These are phyloP conservation scores for Struthio camelus DNA, from an alignment of 2,113 vertebrate genomes.

Conservation along the genomic window DNA sequence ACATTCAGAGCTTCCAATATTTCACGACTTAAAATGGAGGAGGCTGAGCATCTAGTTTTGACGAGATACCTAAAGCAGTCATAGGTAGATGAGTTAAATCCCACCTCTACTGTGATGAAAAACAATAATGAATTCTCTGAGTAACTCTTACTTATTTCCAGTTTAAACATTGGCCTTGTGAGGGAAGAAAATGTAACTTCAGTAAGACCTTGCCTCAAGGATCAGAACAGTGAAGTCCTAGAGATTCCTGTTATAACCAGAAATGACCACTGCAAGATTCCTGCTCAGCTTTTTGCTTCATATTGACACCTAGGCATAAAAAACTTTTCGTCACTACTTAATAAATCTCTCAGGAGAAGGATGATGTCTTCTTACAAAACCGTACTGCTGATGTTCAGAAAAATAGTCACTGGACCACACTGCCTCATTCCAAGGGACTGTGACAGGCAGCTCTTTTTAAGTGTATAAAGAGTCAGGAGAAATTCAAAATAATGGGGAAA, in stretches of 20 bases:
- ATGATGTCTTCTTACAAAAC: neutral
- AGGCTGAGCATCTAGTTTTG: neutral
- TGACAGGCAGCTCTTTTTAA: neutral
- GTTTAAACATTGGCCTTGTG: neutral
- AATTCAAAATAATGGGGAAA: neutral
- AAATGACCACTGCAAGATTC: neutral
- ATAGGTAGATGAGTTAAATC: fast-evolving
- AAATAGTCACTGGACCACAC: neutral
- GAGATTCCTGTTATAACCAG: fast-evolving
- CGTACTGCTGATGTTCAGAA: neutral
- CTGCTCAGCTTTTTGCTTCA: neutral
- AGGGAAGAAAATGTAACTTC: neutral
- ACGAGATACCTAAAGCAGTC: neutral
- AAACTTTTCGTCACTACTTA: neutral
- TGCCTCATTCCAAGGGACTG: neutral
- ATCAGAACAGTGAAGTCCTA: neutral
- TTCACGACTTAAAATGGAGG: neutral
- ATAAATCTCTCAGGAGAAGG: neutral
- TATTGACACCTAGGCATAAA: neutral
- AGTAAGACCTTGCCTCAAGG: neutral
- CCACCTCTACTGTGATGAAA: neutral
- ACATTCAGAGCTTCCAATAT: neutral
- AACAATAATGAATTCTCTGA: neutral
- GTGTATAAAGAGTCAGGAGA: neutral
- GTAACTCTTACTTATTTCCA: neutral